Evolutionary conservation across 1,140 invertebrate species (phyloP), one percentile per base, ranked within the genome.

Genomic region (Lanistes nyassanus): DNA sequence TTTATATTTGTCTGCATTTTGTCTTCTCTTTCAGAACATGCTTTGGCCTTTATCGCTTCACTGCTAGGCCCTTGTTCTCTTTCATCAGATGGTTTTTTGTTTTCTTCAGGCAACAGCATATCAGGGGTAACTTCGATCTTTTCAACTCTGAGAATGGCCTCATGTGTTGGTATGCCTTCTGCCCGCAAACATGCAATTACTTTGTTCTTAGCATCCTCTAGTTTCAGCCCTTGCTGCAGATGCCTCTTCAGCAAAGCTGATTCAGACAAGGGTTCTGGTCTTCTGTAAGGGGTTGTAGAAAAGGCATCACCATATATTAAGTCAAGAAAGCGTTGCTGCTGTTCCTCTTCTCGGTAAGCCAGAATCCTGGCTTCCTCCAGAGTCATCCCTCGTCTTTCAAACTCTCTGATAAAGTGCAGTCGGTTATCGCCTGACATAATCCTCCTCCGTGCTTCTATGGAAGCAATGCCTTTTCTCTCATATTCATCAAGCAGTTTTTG

Each of bases 181-280:
- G 34, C 36, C 34, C 70, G 16, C 11, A 72, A 29, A 37, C 37
- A 19, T 21, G 55, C n/a, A 37, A 72, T 72, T 2, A 72, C 70
- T 36, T 72, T 72, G 56, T 72, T 72, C 37, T 72, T 55, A 13
- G 70, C 70, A 16, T 72, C 70, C 31, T 72, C 70, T 26, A 31
- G 21, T 26, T 34, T 26, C 34, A 72, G 5, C 4, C 70, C 70
- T 34, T 62, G 70, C 29, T 72, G 51, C 31, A 62, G 5, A n/a
- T 72, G 42, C 23, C 26, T 62, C 23, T 72, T n/a, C n/a, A 60
- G 31, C 70, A 72, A 47, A 47, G 42, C 42, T 47, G 42, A 9
- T 16, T 47, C 42, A 47, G 42, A 47, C 19, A 47, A 47, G 19
- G 42, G 42, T 47, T 47, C 42, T 47, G 9, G 42, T 16, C 42